Evolutionary conservation across 2,888 invertebrate species (phyloP), one percentile per base, ranked within the genome.

Genomic region (Linnaemya vulpina): DNA sequence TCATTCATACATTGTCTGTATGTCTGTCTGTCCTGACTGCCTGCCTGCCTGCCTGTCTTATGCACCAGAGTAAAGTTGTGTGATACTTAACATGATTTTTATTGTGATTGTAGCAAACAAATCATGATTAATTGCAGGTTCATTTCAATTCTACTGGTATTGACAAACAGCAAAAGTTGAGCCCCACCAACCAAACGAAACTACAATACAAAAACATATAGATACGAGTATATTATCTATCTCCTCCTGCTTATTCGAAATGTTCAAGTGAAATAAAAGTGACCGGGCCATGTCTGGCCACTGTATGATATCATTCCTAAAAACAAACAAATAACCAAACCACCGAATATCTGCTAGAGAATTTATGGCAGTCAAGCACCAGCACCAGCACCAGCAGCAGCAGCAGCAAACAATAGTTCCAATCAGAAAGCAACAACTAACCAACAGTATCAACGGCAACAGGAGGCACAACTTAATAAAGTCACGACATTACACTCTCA

Each of bases 51-150:
- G 63, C 11, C 30, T 62, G 71, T 63, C 46, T 73, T 10, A 30
- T 60, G 20, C 11, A 71, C 43, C 63, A 81, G 53, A 68, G 73
- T 63, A 70, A 81, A 78, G 74, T 65, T 84, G 77, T 84, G 67
- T 80, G 75, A 85, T 79, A 78, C 71, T 65, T 70, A 75, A 85
- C 85, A 85, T 85, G 85, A 82, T 78, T 85, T 85, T 78, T 65
- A 82, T 78, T 82, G 81, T 85, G 81, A 82, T 85, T 81, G 74
- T 62, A 62, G 80, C 67, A 83, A 83, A 85, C 82, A 85, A 82
- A 85, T 85, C 85, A 85, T 85, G 85, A 85, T 82, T 85, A 85
- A 85, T 85, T 82, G 85, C 85, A 67, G 82, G 71, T 79, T 82
- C 58, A 82, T 85, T 82, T 71, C 71, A 67, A 73, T 71, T 82